Conservation (phyloP, 37 sponge, comb jelly and placozoan species). For the Oscarella lobularis region DNA sequence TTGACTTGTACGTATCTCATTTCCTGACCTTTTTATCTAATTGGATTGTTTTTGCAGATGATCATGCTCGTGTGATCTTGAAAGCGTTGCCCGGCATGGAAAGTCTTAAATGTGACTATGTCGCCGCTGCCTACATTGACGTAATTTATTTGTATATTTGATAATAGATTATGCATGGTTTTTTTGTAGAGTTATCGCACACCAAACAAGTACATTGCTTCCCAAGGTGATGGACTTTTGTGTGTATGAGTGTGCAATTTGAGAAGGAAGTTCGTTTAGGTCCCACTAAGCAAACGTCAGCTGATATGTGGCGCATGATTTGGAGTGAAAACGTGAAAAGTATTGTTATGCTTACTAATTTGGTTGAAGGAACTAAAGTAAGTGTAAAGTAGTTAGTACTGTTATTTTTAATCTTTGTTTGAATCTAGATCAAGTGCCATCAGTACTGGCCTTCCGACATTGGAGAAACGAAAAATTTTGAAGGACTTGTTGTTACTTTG, state of each 20-base stretch:
- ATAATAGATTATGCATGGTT: background rate
- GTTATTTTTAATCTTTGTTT: too few species aligned
- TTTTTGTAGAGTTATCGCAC: background rate
- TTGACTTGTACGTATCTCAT: conserved; percentile 25
- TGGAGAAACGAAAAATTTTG: background rate
- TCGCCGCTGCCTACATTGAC: background rate
- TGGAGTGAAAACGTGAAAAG: conserved; percentile 34
- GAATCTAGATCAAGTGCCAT: conserved; percentile 64
- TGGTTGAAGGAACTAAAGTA: conserved; percentile 41
- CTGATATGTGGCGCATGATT: conserved; percentile 70
- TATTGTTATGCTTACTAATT: conserved; percentile 71
- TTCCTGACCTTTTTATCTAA: too few species aligned
- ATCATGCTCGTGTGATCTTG: conserved; percentile 28
- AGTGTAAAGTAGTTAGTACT: too few species aligned
- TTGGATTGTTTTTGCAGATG: too few species aligned
- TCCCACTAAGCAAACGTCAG: conserved; percentile 40
- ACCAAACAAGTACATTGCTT: conserved; percentile 55
- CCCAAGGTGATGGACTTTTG: too few species aligned
- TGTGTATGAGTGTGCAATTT: too few species aligned
- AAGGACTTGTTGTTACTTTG: conserved; percentile 22
- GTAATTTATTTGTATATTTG: background rate
- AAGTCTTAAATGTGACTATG: background rate
- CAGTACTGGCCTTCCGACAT: conserved; percentile 77
- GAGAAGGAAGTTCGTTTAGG: too few species aligned
- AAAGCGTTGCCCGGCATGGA: background rate